Conservation (phyloP, 2,113 vertebrate species). For the Leuciscus idus region DNA sequence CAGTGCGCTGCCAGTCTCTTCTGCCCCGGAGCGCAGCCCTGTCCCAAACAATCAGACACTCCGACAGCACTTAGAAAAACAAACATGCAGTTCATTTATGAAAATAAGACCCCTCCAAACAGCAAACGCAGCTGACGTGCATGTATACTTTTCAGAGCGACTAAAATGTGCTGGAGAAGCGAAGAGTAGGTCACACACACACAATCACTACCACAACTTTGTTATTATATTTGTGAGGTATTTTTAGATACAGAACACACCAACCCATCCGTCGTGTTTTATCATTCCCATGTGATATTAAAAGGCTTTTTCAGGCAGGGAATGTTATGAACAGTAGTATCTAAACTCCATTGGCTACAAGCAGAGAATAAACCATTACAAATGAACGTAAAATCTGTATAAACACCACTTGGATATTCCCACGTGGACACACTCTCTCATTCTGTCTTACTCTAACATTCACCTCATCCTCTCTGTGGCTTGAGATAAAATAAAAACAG, state of each 20-base stretch:
- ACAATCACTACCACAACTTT: background rate
- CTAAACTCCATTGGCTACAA: background rate
- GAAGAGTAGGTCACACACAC: background rate
- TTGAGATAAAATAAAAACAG: constrained; percentile 48
- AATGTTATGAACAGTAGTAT: background rate
- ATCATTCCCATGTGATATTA: background rate
- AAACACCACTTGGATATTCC: constrained; percentile 13
- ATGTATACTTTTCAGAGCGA: background rate
- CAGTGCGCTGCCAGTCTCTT: constrained; percentile 43
- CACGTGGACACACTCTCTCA: background rate
- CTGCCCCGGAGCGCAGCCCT: constrained; percentile 43
- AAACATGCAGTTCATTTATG: constrained; percentile 42
- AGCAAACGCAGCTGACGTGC: constrained; percentile 28
- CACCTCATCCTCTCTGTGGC: constrained; percentile 41
- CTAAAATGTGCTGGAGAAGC: background rate
- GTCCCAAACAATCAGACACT: constrained; percentile 65
- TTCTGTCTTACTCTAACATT: constrained; percentile 22
- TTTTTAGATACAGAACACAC: background rate
- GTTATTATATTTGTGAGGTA: background rate
- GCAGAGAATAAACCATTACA: background rate
- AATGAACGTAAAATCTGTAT: background rate
- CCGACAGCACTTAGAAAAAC: constrained; percentile 60
- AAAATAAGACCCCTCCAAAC: constrained; percentile 42
- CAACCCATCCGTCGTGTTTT: background rate
- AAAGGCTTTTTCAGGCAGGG: background rate